A percentile compares a stretch with the other conserved stretches of the same genome.
Evolutionary conservation across 2,797 vertebrate genomes (phyloP).

Genomic region (Leptatherina wallacei): DNA sequence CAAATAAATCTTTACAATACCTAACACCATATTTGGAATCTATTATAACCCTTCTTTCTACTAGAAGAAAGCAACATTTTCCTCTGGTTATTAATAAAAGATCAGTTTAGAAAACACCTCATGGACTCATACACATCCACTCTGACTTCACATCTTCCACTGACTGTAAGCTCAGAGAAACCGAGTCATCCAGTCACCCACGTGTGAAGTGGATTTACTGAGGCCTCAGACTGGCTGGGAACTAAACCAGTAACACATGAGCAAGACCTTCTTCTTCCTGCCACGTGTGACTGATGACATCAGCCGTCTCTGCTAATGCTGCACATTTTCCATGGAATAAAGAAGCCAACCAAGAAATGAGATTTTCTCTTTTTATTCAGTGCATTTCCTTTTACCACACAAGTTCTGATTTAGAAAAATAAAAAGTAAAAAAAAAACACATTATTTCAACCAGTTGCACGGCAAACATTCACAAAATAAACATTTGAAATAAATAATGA

Average conservation of each 20-base stretch:
- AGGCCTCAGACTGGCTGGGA: slow-evolving; percentile 6
- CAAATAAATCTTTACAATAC: background rate
- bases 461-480: slow-evolving; percentile 33
- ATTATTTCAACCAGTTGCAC: slow-evolving; percentile 17
- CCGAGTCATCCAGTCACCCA: slow-evolving; percentile 46
- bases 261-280: slow-evolving; percentile 16
- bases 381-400: slow-evolving; percentile 46
- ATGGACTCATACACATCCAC: background rate
- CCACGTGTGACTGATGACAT: slow-evolving; percentile 5
- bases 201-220: slow-evolving; percentile 50
- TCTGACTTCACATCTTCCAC: slow-evolving; percentile 16
- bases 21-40: background rate
- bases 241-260: slow-evolving; percentile 5
- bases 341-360: slow-evolving; percentile 1
- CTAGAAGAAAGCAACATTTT: background rate
- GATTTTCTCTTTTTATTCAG: slow-evolving; percentile 45
- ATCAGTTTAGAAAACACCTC: background rate
- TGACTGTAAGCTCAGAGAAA: slow-evolving; percentile 21
- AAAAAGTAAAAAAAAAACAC: slow-evolving; percentile 16
- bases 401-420: slow-evolving; percentile 45
- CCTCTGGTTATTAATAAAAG: background rate
- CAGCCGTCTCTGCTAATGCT: background rate
- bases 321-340: slow-evolving; percentile 23
- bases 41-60: background rate
- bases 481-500: slow-evolving; percentile 63